phyloP scores from a whole-genome alignment of 2,888 invertebrate genomes.

The Limenitis camilla region DNA sequence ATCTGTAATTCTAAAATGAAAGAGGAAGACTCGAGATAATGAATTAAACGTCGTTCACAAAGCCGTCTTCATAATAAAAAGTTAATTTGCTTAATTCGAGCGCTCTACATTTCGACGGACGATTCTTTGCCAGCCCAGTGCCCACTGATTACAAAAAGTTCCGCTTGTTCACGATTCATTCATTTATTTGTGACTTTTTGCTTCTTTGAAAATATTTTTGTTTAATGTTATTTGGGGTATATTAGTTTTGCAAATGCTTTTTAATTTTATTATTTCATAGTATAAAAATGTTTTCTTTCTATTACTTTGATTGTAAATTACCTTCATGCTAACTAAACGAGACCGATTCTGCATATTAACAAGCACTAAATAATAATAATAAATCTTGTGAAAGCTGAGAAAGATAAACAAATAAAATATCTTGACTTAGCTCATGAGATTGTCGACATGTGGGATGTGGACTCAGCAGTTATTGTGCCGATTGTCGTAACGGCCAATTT shows the following conservation, averaged over 20 bases:
- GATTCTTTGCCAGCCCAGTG: constrained; percentile 43
- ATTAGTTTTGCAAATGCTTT: background rate
- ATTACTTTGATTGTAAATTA: no score
- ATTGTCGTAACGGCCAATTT: no score
- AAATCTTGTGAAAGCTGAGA: no score
- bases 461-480: no score
- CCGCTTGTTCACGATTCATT: constrained; percentile 44
- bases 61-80: constrained; percentile 54
- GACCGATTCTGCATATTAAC: no score
- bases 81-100: constrained; percentile 68
- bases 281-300: no score
- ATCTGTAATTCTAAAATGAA: constrained; percentile 1
- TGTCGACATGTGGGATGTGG: no score
- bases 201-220: constrained; percentile 16
- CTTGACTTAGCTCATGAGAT: no score
- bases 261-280: no score
- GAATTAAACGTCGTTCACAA: constrained; percentile 65
- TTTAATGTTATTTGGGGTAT: background rate
- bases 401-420: no score
- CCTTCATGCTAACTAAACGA: no score
- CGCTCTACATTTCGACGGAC: constrained; percentile 45
- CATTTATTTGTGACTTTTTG: constrained; percentile 36
- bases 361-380: no score
- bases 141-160: constrained; percentile 43
- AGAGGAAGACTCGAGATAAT: constrained; percentile 37